Conservation (phyloP, 1,140 invertebrate species). For the Zaprionus nigranus region DNA sequence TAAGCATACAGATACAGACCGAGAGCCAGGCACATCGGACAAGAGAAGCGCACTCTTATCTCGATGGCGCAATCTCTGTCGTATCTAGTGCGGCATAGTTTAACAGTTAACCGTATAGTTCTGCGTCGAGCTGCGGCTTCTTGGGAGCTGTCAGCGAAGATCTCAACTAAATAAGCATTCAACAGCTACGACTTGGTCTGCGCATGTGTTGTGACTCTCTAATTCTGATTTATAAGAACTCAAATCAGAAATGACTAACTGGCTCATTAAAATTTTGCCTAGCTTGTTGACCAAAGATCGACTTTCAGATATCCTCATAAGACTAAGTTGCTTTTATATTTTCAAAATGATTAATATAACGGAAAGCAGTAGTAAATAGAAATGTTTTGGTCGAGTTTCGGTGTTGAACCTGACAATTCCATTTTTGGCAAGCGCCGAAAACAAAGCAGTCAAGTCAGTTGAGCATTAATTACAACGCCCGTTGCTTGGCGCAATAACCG, state of each 20-base stretch:
- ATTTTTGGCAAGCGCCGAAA: slow-evolving; percentile 17
- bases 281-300: background rate
- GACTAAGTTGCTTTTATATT: background rate
- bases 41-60: slow-evolving; percentile 24
- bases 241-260: slow-evolving; percentile 22
- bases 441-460: slow-evolving; percentile 43
- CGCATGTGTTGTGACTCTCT: slow-evolving; percentile 11
- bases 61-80: slow-evolving; percentile 4
- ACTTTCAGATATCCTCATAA: background rate
- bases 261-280: slow-evolving; percentile 39
- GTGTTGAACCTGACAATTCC: background rate
- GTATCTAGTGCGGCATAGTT: slow-evolving; percentile 31
- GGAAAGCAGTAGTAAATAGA: background rate
- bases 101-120: background rate
- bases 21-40: background rate
- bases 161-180: slow-evolving; percentile 25
- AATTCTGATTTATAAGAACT: slow-evolving; percentile 39
- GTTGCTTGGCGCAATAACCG: slow-evolving; percentile 43
- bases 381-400: background rate
- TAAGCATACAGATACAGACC: background rate
- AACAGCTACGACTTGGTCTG: slow-evolving; percentile 14
- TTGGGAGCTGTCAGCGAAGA: slow-evolving; percentile 33
- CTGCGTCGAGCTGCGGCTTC: slow-evolving; percentile 7
- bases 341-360: background rate
- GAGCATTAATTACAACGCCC: slow-evolving; percentile 60